phyloP scores from a whole-genome alignment of 2,888 invertebrate species.

The Melanostoma scalare region DNA sequence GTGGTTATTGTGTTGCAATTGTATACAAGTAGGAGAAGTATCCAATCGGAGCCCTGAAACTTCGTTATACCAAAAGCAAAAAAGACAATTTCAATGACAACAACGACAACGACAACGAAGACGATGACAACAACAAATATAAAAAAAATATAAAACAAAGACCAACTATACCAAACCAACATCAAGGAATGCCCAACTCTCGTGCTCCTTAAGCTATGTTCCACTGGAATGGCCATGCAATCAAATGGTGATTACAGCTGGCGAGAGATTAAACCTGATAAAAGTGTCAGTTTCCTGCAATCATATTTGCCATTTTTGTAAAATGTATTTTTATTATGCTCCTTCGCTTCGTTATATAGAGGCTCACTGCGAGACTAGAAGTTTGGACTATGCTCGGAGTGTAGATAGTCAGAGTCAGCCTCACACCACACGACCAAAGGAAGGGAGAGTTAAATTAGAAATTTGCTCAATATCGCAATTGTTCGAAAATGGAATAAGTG shows the following conservation, averaged over 20 bases:
- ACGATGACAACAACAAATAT: constrained; percentile 7
- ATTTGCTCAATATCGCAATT: constrained; percentile 74
- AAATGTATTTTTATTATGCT: constrained; percentile 70
- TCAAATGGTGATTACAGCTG: constrained; percentile 73
- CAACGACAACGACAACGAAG: constrained; percentile 44
- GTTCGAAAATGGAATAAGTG: constrained; percentile 78
- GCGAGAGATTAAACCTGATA: constrained; percentile 69
- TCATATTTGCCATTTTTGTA: constrained; percentile 73
- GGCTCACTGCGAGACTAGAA: constrained; percentile 24
- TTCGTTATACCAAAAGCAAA: constrained; percentile 49
- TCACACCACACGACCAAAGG: constrained; percentile 8
- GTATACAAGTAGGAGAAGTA: not conserved
- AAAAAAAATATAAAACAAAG: not conserved
- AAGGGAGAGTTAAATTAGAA: constrained; percentile 68
- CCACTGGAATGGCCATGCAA: constrained; percentile 68
- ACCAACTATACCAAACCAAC: constrained; percentile 25
- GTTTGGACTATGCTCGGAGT: constrained; percentile 1
- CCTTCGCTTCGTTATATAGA: constrained; percentile 10
- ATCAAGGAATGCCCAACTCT: constrained; percentile 61
- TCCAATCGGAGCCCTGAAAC: constrained; percentile 24
- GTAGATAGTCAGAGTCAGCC: constrained; percentile 1
- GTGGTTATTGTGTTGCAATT: constrained; percentile 66
- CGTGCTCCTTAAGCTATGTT: constrained; percentile 59
- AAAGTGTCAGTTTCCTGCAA: constrained; percentile 73
- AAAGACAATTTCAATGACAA: constrained; percentile 52